These are phyloP conservation scores for Nesoenas mayeri DNA, from an alignment of 2,113 vertebrate species.

Conservation along the genomic window DNA sequence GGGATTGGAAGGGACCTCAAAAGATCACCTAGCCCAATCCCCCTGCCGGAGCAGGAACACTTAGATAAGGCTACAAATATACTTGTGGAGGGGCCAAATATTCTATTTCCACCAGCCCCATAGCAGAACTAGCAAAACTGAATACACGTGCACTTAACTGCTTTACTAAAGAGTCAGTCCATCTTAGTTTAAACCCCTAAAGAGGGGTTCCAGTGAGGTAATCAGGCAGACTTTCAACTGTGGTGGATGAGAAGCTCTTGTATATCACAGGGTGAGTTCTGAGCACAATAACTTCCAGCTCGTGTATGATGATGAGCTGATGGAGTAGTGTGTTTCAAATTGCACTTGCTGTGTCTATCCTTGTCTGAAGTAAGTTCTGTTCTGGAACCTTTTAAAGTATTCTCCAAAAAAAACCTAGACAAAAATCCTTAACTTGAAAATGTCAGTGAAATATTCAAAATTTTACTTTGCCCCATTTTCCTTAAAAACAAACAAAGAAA, in stretches of 20 bases:
- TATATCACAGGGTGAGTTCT: not conserved
- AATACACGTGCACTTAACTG: not conserved
- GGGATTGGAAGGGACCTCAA: too few relatives aligned
- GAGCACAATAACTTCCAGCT: not conserved
- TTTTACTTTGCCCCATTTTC: not conserved
- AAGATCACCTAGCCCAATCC: too few relatives aligned
- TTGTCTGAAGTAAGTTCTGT: not conserved
- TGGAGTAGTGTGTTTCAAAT: not conserved
- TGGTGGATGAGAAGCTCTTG: not conserved
- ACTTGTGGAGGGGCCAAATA: not conserved
- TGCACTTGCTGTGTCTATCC: not conserved
- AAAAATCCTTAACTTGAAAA: not conserved
- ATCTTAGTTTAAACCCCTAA: not conserved
- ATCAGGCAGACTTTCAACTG: not conserved
- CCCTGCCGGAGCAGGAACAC: too few relatives aligned
- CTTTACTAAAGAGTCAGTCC: not conserved
- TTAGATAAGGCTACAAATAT: not conserved
- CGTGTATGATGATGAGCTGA: not conserved
- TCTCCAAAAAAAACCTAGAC: not conserved
- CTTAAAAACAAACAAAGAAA: not conserved
- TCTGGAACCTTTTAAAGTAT: not conserved
- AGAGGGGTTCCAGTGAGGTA: not conserved
- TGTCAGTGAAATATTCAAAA: not conserved
- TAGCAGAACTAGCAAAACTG: not conserved
- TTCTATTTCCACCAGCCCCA: not conserved